Base-by-base conservation (phyloP, 2,888 invertebrate genomes). In the Alloplasta piceator region DNA sequence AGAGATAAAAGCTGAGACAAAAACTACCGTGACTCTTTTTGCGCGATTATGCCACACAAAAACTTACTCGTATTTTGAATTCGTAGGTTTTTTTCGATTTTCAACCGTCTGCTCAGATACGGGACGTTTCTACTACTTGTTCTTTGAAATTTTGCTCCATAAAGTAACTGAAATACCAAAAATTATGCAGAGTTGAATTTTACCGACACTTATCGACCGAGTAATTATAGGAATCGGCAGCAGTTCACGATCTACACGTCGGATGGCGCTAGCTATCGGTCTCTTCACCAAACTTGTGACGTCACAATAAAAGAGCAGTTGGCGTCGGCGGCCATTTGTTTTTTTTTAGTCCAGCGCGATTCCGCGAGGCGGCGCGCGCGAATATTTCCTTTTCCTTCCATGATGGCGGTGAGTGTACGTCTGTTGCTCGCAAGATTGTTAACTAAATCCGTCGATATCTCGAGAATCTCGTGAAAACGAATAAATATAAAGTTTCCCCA, bases 391-490 rank as follows among this genome's bases (percentile, higher is more conserved):
- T 82, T 76, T 80, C 63, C 80, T 78, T 78, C 78, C 87, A 87
- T 83, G 80, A 90, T 90, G 89, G 89, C 89, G 89, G 89, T 90
- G 84, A 90, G 89, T 89, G 83, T 79, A 72, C 60, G 82, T 78
- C 84, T 36, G 71, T 75, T 82, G 41, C 41, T 61, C 63, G 7
- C n/a, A 82, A 81, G 77, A 84, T 75, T 58, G 43, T 80, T 77
- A 61, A 84, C 68, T 46, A 84, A 86, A 88, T 89, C 86, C 66
- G 41, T 76, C 83, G 83, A 85, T 86, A 90, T 91, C 84, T 36
- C n/a, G 36, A 14, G 50, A 86, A 90, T 90, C 89, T n/a, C 39
- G 7, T 4, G 14, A 7, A 9, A 48, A 48, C 52, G 38, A 2
- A 16, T 26, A 41, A 50, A 75, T 67, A 56, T 9, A 4, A 43